A percentile compares a stretch with the other conserved stretches of the same genome.
Evolutionary conservation across 2,888 invertebrate genomes (phyloP).

Genomic region (Girardia tigrina): DNA sequence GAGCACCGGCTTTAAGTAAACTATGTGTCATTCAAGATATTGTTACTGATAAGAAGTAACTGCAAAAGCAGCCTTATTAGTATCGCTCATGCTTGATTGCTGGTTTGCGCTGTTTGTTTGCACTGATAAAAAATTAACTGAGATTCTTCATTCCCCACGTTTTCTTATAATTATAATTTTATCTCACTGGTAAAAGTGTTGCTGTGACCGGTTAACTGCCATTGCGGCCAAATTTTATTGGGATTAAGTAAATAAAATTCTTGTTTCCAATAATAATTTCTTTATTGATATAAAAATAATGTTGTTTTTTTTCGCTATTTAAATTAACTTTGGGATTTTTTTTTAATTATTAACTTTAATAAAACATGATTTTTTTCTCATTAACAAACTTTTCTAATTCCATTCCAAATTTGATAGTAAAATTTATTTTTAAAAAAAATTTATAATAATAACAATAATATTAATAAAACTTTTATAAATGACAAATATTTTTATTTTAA

Average conservation of each 20-base stretch:
- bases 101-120: slow-evolving; percentile 19
- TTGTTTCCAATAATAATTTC: neutral
- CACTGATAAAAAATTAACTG: slow-evolving; percentile 23
- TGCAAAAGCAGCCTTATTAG: slow-evolving; percentile 13
- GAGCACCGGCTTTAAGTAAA: slow-evolving; percentile 23
- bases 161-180: slow-evolving; percentile 16
- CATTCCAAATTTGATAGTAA: too few species aligned
- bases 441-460: too few species aligned
- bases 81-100: slow-evolving; percentile 23
- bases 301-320: too few species aligned
- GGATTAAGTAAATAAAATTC: slow-evolving; percentile 18
- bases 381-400: too few species aligned
- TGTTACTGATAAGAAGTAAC: neutral
- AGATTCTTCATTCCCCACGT: slow-evolving; percentile 8
- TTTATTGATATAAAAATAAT: too few species aligned
- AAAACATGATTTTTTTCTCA: too few species aligned
- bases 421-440: too few species aligned
- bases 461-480: too few species aligned
- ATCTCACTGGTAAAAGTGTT: neutral
- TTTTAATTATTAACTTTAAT: too few species aligned
- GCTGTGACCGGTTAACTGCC: slow-evolving; percentile 16
- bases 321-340: too few species aligned
- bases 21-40: slow-evolving; percentile 23
- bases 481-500: too few species aligned
- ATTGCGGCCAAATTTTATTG: slow-evolving; percentile 20